Base-by-base conservation (phyloP, 1,140 invertebrate genomes). In the Saxidomus purpurata region DNA sequence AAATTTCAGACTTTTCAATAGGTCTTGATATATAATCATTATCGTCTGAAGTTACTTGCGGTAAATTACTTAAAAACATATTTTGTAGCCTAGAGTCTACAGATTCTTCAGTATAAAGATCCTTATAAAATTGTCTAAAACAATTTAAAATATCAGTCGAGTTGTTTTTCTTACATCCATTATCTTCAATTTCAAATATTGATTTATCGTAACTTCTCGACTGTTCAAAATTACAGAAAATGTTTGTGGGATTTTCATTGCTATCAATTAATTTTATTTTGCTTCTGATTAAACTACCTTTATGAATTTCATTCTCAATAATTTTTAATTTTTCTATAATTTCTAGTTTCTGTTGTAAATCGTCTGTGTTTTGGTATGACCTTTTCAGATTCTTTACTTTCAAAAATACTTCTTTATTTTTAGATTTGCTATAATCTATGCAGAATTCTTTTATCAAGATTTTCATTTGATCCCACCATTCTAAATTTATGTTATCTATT, bases 81-180 rank as follows among this genome's bases (percentile, higher is more conserved):
- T 82, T 31, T 22, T 31, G 49, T 28, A 91, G 81, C 9, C 59
- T 40, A 22, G 36, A 22, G 84, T 90, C 79, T 40, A 92, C 87
- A 19, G 47, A 28, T 88, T 92, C 91, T 17, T 76, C 34, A n/a
- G 76, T 74, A 63, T 84, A 93, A 17, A 93, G 76, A 55, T 92
- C 59, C 67, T 80, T 8, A 91, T 92, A 93, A 82, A 93, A 93
- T 4, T 84, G 47, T 36, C 52, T 49, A 90, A 87, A 89, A 34
- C 19, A n/a, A 38, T 76, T 55, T 55, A 90, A 55, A 88, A 93
- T 93, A 34, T 87, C 87, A 40, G 6, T 11, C 1, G 74, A 47
- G 43, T 38, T 63, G n/a, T 34, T 71, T 71, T 61, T 80, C 3
- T 34, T 22, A 61, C 9, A 38, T 52, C 38, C 4, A 67, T 90